phyloP scores from a whole-genome alignment of 92 coral and sea anemone genomes.

The Heteractis magnifica region DNA sequence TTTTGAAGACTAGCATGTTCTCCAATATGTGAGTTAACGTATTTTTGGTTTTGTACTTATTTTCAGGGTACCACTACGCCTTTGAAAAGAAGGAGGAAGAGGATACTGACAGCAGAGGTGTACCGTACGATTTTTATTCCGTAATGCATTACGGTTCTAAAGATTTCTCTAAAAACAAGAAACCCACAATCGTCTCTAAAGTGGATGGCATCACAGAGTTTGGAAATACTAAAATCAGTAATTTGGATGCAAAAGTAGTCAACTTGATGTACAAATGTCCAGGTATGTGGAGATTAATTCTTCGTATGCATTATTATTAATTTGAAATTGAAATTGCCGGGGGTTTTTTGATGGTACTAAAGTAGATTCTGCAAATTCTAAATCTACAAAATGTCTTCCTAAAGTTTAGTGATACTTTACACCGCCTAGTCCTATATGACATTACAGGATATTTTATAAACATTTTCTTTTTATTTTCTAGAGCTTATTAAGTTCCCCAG shows the following conservation, averaged over 20 bases:
- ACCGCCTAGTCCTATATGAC: too few species aligned
- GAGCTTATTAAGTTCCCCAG: conserved; percentile 37
- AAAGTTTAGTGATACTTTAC: too few species aligned
- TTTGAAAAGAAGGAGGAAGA: conserved; percentile 40
- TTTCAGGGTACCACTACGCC: conserved; percentile 46
- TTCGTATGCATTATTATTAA: not conserved
- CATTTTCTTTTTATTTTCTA: not conserved
- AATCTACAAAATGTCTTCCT: too few species aligned
- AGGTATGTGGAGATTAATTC: conserved; percentile 14
- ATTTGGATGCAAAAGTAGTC: conserved; percentile 50
- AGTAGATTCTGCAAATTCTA: too few species aligned
- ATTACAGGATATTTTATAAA: not conserved
- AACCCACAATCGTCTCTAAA: conserved; percentile 47
- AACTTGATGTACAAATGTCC: conserved; percentile 60
- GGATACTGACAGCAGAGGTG: conserved; percentile 46
- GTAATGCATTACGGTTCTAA: conserved; percentile 64
- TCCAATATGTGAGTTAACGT: too few species aligned
- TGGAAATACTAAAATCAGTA: conserved; percentile 53
- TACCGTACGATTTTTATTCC: conserved; percentile 60
- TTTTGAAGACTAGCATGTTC: not conserved
- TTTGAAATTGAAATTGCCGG: too few species aligned
- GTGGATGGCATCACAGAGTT: conserved; percentile 37
- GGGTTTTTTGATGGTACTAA: too few species aligned
- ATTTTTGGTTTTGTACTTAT: not conserved
- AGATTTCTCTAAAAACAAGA: conserved; percentile 49